Evolutionary conservation across 2,888 invertebrate genomes (phyloP), one percentile per base, ranked within the genome.

Genomic region (Holacanthella duospinosa): DNA sequence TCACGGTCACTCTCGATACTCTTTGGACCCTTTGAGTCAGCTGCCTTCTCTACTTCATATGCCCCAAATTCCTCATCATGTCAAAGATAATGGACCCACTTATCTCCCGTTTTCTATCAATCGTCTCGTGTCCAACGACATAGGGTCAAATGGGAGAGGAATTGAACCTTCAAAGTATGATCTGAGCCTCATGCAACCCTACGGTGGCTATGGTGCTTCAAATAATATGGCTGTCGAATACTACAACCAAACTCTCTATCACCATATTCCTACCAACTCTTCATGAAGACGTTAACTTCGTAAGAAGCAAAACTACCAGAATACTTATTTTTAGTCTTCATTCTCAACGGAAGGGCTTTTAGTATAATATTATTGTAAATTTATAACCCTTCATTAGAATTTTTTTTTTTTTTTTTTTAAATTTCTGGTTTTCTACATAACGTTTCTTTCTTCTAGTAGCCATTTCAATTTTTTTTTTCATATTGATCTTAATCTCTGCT

Each of bases 31-130:
- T 48, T 59, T 64, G 43, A 66, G 68, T 55, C 70, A 69, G 56
- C 61, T 71, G 48, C 68, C 68, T 24, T 67, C 69, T 24, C 64
- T 68, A 56, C 66, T 68, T 16, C 67, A 67, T 60, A 67, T 66
- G 64, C 66, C 62, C 62, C 68, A 68, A 56, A 62, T 66, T 55
- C 63, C 59, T n/a, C 58, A 60, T 64, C 81, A 43, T 79, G 81
- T 74, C 84, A 48, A 48, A 48, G 48, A 48, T 48, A 85, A 75
- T 29, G 60, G 48, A 48, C 48, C 65, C 26, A 64, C 65, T 25
- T 67, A 62, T 77, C 93, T 93, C 77, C 94, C 94, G 27, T 95
- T 95, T 81, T 92, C 92, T 77, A 95, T 95, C 79, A 93, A 89
- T 75, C 86, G 93, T 78, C 83, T 95, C 76, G 83, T 95, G 75